Evolutionary conservation across 1,140 invertebrate species (phyloP).

Genomic region (Drosophila navojoa): DNA sequence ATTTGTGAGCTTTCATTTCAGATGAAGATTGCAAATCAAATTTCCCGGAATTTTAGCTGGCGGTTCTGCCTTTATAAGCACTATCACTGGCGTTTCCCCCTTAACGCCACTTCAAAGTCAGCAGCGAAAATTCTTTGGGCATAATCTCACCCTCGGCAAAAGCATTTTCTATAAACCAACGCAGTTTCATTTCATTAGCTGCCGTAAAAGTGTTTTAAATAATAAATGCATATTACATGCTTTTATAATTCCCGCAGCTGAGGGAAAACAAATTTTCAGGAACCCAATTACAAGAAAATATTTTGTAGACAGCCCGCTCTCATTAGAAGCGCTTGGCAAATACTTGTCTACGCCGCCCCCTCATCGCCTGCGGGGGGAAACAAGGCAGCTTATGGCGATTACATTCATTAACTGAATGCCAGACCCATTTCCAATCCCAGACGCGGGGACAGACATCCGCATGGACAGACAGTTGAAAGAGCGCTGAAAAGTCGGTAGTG

Average conservation of each 20-base stretch:
- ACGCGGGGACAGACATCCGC: conserved; percentile 15
- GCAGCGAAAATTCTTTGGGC: neutral
- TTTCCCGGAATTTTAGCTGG: no score
- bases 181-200: conserved; percentile 15
- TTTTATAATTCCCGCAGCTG: conserved; percentile 45
- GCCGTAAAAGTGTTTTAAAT: conserved; percentile 38
- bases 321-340: conserved; percentile 29
- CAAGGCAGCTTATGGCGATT: conserved; percentile 75
- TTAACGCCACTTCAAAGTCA: neutral
- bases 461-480: conserved; percentile 47
- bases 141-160: conserved; percentile 2
- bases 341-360: neutral
- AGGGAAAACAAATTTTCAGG: conserved; percentile 22
- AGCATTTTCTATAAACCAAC: conserved; percentile 10
- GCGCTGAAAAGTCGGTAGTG: conserved; percentile 65
- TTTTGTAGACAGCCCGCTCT: conserved; percentile 49
- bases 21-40: no score
- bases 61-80: neutral
- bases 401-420: conserved; percentile 78
- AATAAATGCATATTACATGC: conserved; percentile 54
- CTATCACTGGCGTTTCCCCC: neutral
- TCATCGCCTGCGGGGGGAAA: conserved; percentile 20
- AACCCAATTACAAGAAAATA: conserved; percentile 68
- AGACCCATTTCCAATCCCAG: conserved; percentile 35
- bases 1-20: no score